Percentiles rank a stretch among this genome's conserved stretches.
Evolutionary conservation across 2,113 vertebrate species (phyloP).

Genomic region (Grallaria varia): DNA sequence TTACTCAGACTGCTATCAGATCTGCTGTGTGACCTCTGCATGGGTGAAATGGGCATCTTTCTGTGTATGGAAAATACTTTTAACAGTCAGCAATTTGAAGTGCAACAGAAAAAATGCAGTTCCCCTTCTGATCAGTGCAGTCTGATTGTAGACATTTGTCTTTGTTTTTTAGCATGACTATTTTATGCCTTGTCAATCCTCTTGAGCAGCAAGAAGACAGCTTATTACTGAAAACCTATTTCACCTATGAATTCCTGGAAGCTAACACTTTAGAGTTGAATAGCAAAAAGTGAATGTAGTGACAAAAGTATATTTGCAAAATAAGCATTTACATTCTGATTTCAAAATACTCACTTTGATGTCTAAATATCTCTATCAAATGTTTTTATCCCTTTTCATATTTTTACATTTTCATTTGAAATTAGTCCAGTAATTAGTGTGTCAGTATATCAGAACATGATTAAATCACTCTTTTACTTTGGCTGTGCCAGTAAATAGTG

Average conservation of each 20-base stretch:
- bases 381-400: not conserved
- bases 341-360: not conserved
- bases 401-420: not conserved
- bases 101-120: not conserved
- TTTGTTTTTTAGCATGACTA: not conserved
- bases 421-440: not conserved
- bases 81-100: not conserved
- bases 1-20: not conserved
- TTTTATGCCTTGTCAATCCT: not conserved
- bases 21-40: not conserved
- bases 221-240: not conserved
- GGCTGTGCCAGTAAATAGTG: not conserved
- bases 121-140: not conserved
- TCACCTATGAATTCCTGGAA: not conserved
- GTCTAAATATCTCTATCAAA: not conserved
- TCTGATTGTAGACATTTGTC: not conserved
- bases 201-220: not conserved
- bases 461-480: not conserved
- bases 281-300: not conserved
- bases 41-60: not conserved
- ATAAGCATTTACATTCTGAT: not conserved
- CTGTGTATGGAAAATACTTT: not conserved
- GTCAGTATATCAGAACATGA: not conserved
- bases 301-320: not conserved
- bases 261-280: not conserved